Evolutionary conservation across 1,140 invertebrate genomes (phyloP).

Genomic region (Neodiprion lecontei): DNA sequence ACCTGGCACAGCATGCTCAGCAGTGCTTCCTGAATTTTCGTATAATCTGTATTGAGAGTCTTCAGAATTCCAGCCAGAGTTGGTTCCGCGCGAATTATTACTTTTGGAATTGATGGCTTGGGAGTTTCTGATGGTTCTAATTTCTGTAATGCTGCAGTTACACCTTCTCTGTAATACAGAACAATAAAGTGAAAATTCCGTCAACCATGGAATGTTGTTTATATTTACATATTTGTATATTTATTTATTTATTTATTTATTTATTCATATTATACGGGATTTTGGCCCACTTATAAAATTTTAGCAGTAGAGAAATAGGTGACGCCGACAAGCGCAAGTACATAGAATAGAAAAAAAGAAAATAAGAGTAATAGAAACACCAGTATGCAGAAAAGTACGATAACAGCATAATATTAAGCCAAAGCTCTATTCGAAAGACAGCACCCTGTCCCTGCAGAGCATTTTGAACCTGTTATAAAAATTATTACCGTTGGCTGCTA

Average conservation of each 20-base stretch:
- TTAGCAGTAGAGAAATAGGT: no score
- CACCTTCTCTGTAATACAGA: conserved; percentile 51
- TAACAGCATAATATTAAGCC: conserved; percentile 1
- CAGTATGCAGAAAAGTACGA: background rate
- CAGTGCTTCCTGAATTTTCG: conserved; percentile 84
- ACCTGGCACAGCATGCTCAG: conserved; percentile 74
- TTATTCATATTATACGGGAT: conserved; percentile 16
- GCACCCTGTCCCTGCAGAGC: background rate
- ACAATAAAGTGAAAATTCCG: conserved; percentile 10
- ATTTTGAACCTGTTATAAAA: conserved; percentile 19
- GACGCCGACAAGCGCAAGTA: no score
- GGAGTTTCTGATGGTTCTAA: conserved; percentile 68
- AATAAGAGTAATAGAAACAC: background rate
- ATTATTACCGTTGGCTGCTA: conserved; percentile 69
- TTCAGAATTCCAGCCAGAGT: conserved; percentile 88
- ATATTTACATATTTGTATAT: no score
- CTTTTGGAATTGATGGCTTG: conserved; percentile 72
- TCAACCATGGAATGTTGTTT: no score
- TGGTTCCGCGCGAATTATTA: conserved; percentile 86
- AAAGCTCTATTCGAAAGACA: background rate
- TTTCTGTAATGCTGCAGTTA: conserved; percentile 65
- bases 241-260: conserved; percentile 9
- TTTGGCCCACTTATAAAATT: no score
- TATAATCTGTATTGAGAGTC: conserved; percentile 84
- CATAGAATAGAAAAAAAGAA: background rate